Conservation (phyloP, 1,140 invertebrate species). For the Papilio helenus region DNA sequence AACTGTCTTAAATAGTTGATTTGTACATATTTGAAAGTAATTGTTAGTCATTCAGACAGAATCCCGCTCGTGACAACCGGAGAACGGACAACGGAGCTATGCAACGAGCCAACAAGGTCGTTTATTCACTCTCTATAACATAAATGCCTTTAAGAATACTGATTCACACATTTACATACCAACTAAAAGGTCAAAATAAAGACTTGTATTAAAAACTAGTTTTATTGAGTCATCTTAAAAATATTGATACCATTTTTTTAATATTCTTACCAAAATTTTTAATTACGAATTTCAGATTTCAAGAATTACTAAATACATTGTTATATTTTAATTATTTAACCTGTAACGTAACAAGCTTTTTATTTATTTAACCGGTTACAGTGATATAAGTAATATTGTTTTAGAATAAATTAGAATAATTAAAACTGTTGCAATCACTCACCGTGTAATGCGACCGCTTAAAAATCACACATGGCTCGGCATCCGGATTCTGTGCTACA, state of each 20-base stretch:
- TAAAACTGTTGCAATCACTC: conserved; percentile 42
- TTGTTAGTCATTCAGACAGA: background rate
- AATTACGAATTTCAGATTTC: background rate
- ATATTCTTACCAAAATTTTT: background rate
- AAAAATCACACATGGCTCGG: conserved; percentile 62
- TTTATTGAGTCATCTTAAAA: conserved; percentile 15
- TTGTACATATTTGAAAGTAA: conserved; percentile 12
- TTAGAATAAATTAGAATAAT: conserved; percentile 13
- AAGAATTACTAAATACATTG: background rate
- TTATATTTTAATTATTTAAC: background rate
- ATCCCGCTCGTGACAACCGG: background rate
- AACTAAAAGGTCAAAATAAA: conserved; percentile 20
- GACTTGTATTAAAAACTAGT: conserved; percentile 8
- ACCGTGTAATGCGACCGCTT: conserved; percentile 49
- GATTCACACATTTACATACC: conserved; percentile 6
- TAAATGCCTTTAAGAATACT: conserved; percentile 28
- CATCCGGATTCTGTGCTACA: conserved; percentile 60
- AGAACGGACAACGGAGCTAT: conserved; percentile 24
- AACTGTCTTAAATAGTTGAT: background rate
- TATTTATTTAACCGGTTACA: background rate
- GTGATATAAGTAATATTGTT: background rate
- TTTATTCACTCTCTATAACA: conserved; percentile 10
- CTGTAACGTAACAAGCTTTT: background rate
- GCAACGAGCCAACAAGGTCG: conserved; percentile 23
- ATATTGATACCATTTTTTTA: background rate